A percentile compares a stretch with the other conserved stretches of the same genome.
Evolutionary conservation across 2,113 vertebrate species (phyloP).

Genomic region (Danionella cerebrum): DNA sequence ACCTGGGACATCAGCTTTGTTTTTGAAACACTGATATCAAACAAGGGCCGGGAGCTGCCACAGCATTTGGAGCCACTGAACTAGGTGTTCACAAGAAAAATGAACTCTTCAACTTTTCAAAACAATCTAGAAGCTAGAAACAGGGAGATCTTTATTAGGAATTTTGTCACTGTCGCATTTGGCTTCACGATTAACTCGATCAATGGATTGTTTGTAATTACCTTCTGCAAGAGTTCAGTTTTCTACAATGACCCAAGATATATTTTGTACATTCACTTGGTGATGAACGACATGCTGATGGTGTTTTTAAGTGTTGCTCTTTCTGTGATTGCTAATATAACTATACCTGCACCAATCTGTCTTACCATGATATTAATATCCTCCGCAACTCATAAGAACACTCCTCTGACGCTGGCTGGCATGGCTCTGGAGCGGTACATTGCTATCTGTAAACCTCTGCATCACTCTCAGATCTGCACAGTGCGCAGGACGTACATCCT

Average conservation of each 20-base stretch:
- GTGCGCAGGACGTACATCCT: conserved; percentile 36
- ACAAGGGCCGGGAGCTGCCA: too few relatives aligned
- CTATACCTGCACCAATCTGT: too few relatives aligned
- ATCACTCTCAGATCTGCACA: conserved; percentile 44
- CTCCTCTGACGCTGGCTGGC: conserved; percentile 47
- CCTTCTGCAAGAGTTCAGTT: conserved; percentile 13
- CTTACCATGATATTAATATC: too few relatives aligned
- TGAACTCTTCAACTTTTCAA: too few relatives aligned
- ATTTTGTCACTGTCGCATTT: conserved; percentile 18
- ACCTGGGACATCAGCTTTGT: too few relatives aligned
- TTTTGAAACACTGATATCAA: too few relatives aligned
- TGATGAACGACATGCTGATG: conserved; percentile 31
- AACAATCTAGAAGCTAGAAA: background rate
- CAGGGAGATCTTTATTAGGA: conserved; percentile 20
- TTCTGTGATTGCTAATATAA: background rate
- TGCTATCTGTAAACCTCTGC: conserved; percentile 46
- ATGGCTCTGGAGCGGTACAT: conserved; percentile 55
- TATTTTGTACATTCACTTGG: conserved; percentile 35
- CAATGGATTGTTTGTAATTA: conserved; percentile 23
- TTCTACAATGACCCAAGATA: conserved; percentile 31
- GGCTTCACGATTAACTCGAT: conserved; percentile 26
- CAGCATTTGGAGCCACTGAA: too few relatives aligned
- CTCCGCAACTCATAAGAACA: too few relatives aligned
- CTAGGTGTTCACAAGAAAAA: too few relatives aligned
- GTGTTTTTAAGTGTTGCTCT: background rate